Conservation (phyloP, 2,888 invertebrate species). For the Cylindroiulus punctatus region DNA sequence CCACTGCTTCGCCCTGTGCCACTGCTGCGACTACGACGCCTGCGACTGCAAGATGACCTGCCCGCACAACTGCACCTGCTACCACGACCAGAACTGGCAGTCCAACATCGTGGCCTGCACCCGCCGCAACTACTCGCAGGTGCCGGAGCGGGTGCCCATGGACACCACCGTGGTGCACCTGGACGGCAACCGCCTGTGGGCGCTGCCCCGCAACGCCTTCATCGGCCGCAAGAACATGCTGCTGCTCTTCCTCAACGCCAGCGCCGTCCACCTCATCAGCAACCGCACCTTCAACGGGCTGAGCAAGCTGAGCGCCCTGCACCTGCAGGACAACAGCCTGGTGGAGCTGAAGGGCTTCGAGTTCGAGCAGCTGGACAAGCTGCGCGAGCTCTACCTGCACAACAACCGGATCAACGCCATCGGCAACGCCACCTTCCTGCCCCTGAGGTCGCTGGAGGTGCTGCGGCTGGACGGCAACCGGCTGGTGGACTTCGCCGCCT, state of each 20-base stretch:
- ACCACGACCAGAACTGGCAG: conserved; percentile 86
- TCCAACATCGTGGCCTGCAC: conserved; percentile 88
- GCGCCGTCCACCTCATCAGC: conserved; percentile 80
- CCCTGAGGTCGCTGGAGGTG: conserved; percentile 72
- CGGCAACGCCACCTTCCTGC: conserved; percentile 77
- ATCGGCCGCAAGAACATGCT: conserved; percentile 83
- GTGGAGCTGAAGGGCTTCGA: conserved; percentile 79
- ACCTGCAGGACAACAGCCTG: conserved; percentile 79
- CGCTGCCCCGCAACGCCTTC: conserved; percentile 83
- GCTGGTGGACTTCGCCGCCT: conserved; percentile 76
- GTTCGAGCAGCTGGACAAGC: conserved; percentile 79
- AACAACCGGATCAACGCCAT: conserved; percentile 78
- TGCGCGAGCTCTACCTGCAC: conserved; percentile 78
- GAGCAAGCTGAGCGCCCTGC: conserved; percentile 77
- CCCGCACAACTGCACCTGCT: conserved; percentile 86
- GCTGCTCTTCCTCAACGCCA: conserved; percentile 79
- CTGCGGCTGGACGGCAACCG: conserved; percentile 79
- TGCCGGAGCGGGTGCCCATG: conserved; percentile 88
- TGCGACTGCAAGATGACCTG: conserved; percentile 95
- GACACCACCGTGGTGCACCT: conserved; percentile 88
- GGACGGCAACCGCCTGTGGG: conserved; percentile 82
- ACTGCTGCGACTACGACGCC: conserved; percentile 90
- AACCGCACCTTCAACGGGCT: conserved; percentile 88
- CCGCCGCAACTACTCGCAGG: conserved; percentile 66
- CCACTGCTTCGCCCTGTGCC: conserved; percentile 86